Evolutionary conservation across 2,888 invertebrate species (phyloP).

Genomic region (Sisyra terminalis): DNA sequence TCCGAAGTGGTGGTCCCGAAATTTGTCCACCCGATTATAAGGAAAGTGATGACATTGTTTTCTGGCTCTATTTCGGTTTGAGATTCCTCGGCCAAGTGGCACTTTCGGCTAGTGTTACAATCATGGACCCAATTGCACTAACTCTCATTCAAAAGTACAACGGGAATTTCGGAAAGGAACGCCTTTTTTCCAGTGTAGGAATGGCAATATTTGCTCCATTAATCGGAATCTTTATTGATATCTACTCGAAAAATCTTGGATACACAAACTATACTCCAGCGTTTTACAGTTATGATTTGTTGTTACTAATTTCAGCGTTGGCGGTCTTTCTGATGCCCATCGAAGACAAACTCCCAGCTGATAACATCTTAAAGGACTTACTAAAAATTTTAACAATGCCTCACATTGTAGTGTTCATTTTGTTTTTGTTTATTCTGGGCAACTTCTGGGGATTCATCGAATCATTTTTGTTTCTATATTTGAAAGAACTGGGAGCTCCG

Average conservation of each 20-base stretch:
- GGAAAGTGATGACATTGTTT: constrained; percentile 58
- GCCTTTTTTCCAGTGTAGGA: constrained; percentile 63
- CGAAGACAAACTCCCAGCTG: constrained; percentile 59
- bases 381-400: constrained; percentile 60
- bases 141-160: constrained; percentile 73
- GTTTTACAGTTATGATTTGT: constrained; percentile 64
- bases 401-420: constrained; percentile 62
- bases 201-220: constrained; percentile 72
- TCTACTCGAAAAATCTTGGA: constrained; percentile 44
- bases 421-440: constrained; percentile 66
- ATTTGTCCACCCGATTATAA: constrained; percentile 67
- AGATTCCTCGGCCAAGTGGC: constrained; percentile 67
- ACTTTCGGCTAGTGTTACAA: constrained; percentile 70
- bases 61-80: constrained; percentile 68
- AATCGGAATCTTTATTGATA: constrained; percentile 63
- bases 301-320: constrained; percentile 53
- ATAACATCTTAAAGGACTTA: constrained; percentile 60
- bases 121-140: constrained; percentile 77
- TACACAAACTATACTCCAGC: constrained; percentile 77
- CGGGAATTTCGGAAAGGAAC: constrained; percentile 66
- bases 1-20: constrained; percentile 56
- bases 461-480: constrained; percentile 71
- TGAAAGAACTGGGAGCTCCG: constrained; percentile 69
- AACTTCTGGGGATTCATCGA: constrained; percentile 84
- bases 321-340: constrained; percentile 64